A percentile compares a stretch with the other conserved stretches of the same genome.
phyloP scores from a whole-genome alignment of 53 echinoderm and acorn worm species.

The Luidia sarsii region DNA sequence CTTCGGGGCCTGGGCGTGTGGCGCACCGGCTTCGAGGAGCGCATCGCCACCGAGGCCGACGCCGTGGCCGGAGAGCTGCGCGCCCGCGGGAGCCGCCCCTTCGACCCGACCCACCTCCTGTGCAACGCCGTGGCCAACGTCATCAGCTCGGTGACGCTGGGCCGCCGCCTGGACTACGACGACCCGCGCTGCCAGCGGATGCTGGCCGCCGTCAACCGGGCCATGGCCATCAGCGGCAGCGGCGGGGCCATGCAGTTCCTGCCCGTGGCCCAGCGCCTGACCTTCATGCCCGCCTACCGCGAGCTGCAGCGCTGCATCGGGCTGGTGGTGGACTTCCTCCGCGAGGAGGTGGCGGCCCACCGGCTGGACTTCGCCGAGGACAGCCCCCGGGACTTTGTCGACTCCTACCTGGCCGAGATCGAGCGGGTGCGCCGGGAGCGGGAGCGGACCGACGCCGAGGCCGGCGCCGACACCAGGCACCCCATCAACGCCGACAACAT shows the following conservation, averaged over 20 bases:
- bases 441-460: not conserved
- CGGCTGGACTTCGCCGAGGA: not conserved
- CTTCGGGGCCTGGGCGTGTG: slow-evolving; percentile 49
- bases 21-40: slow-evolving; percentile 43
- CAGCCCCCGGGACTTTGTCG: not conserved
- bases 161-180: slow-evolving; percentile 45
- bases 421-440: too few relatives aligned
- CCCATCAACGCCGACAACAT: slow-evolving; percentile 12
- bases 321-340: not conserved
- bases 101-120: slow-evolving; percentile 32
- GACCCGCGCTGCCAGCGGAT: slow-evolving; percentile 26
- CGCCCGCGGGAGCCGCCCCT: slow-evolving; percentile 19
- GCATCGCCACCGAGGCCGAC: slow-evolving; percentile 14
- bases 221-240: not conserved
- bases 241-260: not conserved
- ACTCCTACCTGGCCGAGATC: slow-evolving; percentile 1
- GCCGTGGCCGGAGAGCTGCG: slow-evolving; percentile 10
- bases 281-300: not conserved
- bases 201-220: not conserved
- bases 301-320: not conserved
- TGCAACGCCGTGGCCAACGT: slow-evolving; percentile 42
- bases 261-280: not conserved
- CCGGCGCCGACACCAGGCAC: not conserved
- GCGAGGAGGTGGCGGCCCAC: not conserved
- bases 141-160: slow-evolving; percentile 45